Evolutionary conservation across 2,113 vertebrate genomes (phyloP), one percentile per base, ranked within the genome.

Genomic region (Platycercus adscitus): DNA sequence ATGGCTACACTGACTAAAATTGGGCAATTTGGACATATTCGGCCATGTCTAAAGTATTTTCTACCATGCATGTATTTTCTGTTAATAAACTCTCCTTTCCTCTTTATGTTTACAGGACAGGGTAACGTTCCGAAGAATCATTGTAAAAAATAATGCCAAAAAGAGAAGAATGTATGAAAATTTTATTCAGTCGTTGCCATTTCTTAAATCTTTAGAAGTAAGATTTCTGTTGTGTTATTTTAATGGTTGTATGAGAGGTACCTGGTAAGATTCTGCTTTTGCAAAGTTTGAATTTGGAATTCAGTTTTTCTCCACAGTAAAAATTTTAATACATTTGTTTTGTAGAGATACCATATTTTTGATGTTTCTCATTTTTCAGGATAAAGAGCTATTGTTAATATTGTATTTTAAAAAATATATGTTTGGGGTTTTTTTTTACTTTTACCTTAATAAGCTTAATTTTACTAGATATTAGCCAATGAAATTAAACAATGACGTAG

Each of bases 101-200:
- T 91, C 41, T 93, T 91, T 96, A 43, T 96, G 10, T 81, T 95
- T 97, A 93, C 95, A 99, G 98, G 98, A 99, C 96, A 98, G 98
- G 95, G 97, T 98, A 93, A 99, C 98, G 2, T 99, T 99, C 97
- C 98, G 99, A 98, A 99, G 99, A 97, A 99, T 99, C 97, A 99
- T 99, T 98, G 98, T 99, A 65, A 99, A 99, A 98, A 99, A 99
- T 96, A 99, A 99, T 95, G 99, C 99, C 96, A 99, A 99, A 98
- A 99, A 99, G 97, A 99, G 99, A 97, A 99, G 96, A 98, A 98
- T 99, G 98, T 99, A 99, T 96, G 99, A 99, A 97, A 99, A 98
- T 83, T 99, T 99, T 97, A 99, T 99, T 80, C 99, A 99, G 97
- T 99, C 99, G 18, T 97, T 99, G 95, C 99, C 99, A 56, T 98